These are phyloP conservation scores for Ginglymostoma cirratum DNA, from an alignment of 2,113 vertebrate genomes.

Conservation along the genomic window DNA sequence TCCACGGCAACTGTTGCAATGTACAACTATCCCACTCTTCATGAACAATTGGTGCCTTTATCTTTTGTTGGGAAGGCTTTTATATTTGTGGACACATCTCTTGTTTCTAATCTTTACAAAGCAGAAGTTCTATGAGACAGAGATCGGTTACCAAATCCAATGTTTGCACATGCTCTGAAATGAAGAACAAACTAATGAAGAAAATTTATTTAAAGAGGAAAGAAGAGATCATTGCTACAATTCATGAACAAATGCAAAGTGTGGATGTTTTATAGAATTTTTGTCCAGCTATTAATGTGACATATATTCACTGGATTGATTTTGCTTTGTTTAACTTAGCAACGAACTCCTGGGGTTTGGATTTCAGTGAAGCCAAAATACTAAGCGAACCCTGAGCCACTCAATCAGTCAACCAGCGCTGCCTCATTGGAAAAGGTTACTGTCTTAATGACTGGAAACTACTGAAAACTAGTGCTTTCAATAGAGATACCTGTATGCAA, in stretches of 20 bases:
- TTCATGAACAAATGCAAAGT: not conserved
- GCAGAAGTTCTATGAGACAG: not conserved
- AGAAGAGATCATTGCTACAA: not conserved
- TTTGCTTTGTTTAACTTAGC: not conserved
- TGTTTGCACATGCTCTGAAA: not conserved
- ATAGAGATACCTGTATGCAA: not conserved
- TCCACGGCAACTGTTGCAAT: too few relatives aligned
- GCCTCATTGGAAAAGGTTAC: not conserved
- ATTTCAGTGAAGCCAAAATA: not conserved
- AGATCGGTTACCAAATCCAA: not conserved
- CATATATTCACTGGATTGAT: not conserved
- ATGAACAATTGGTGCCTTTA: too few relatives aligned
- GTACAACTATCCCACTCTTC: too few relatives aligned
- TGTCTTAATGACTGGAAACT: conserved; percentile 4
- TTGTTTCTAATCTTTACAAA: not conserved
- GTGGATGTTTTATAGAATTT: not conserved
- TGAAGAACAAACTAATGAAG: not conserved
- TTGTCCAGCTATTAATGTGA: not conserved
- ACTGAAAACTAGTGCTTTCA: not conserved
- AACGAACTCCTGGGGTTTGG: not conserved
- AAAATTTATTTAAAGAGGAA: not conserved
- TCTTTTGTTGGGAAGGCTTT: too few relatives aligned
- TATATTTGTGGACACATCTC: too few relatives aligned
- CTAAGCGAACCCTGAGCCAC: not conserved
- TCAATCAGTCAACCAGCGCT: not conserved